Evolutionary conservation across 2,888 invertebrate genomes (phyloP).

Genomic region (Pristionchus maxplancki): DNA sequence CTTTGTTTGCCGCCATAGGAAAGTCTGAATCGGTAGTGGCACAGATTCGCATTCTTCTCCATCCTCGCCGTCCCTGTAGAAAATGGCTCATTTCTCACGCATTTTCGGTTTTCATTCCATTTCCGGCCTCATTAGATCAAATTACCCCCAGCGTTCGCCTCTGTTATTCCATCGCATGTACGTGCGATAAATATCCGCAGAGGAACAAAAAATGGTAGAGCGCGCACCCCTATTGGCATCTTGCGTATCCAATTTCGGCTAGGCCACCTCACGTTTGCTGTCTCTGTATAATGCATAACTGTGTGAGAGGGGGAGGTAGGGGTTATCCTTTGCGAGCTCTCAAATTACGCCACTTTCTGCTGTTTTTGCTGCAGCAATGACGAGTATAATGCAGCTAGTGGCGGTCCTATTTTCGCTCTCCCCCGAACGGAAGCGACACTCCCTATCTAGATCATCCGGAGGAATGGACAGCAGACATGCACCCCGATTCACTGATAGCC

Average conservation of each 20-base stretch:
- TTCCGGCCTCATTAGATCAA: neutral
- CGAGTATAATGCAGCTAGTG: neutral
- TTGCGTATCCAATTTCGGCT: neutral
- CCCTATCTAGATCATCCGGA: neutral
- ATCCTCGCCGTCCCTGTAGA: conserved; percentile 69
- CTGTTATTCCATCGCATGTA: neutral
- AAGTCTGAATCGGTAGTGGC: conserved; percentile 96
- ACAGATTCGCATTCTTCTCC: conserved; percentile 85
- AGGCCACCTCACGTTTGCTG: neutral
- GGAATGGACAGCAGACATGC: neutral
- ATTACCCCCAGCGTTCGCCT: neutral
- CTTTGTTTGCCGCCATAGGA: conserved; percentile 96
- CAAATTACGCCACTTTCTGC: conserved; percentile 17
- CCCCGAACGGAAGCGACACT: neutral
- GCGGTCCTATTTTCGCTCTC: neutral
- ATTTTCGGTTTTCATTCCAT: neutral
- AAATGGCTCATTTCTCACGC: neutral
- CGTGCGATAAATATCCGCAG: neutral
- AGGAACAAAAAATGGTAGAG: neutral
- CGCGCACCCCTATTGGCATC: neutral
- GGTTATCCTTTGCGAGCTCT: neutral
- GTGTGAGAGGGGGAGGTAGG: neutral
- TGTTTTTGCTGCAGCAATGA: neutral
- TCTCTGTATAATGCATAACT: conserved; percentile 28
- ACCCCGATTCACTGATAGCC: conserved; percentile 19